Evolutionary conservation across 2,888 invertebrate species (phyloP).

Genomic region (Tetranychus piercei): DNA sequence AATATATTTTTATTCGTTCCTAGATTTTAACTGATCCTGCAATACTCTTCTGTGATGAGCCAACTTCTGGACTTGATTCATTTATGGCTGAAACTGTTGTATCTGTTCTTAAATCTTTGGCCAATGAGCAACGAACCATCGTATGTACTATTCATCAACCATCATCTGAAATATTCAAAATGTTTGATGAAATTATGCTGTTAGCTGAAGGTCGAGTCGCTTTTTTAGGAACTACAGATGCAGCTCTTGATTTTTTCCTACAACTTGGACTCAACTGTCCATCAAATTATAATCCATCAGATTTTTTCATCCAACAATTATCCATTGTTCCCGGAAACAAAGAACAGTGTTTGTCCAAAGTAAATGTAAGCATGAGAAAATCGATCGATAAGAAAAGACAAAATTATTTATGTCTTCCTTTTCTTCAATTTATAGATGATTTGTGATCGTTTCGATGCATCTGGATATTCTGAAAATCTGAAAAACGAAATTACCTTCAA

Average conservation of each 20-base stretch:
- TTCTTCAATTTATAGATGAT: not conserved
- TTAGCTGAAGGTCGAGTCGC: slow-evolving; percentile 39
- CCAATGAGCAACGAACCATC: slow-evolving; percentile 36
- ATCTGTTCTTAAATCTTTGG: slow-evolving; percentile 40
- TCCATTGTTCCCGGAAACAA: slow-evolving; percentile 38
- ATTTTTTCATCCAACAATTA: slow-evolving; percentile 37
- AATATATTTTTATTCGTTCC: not conserved
- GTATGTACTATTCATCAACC: slow-evolving; percentile 40
- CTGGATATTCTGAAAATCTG: not conserved
- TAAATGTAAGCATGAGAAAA: slow-evolving; percentile 30
- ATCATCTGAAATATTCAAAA: slow-evolving; percentile 27
- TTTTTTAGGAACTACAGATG: slow-evolving; percentile 36
- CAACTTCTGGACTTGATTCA: slow-evolving; percentile 80
- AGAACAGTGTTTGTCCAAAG: slow-evolving; percentile 53
- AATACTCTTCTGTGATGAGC: slow-evolving; percentile 39
- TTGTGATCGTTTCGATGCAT: not conserved
- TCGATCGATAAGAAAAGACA: too few relatives aligned
- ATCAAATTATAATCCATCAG: slow-evolving; percentile 37
- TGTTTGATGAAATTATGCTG: slow-evolving; percentile 38
- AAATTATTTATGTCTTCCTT: not conserved
- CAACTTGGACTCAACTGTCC: slow-evolving; percentile 34
- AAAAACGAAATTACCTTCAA: not conserved
- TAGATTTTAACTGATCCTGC: slow-evolving; percentile 81
- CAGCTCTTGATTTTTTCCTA: slow-evolving; percentile 34
- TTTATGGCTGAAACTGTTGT: slow-evolving; percentile 90